Evolutionary conservation across 2,113 vertebrate species (phyloP).

Genomic region (Bambusicola thoracicus): DNA sequence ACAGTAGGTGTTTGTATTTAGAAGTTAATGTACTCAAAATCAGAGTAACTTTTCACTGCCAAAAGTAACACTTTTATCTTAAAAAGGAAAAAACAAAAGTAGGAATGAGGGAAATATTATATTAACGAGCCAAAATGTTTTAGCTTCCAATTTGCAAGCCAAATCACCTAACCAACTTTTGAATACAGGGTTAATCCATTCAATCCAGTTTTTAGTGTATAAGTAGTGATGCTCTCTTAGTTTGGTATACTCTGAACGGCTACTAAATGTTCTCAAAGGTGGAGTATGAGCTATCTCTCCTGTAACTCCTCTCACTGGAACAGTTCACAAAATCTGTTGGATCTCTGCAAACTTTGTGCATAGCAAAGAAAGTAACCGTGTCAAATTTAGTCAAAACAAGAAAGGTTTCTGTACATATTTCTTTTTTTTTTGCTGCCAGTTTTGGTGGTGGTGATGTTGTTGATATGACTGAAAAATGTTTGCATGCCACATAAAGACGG

Average conservation of each 20-base stretch:
- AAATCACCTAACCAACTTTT: not conserved
- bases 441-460: not conserved
- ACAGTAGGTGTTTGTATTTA: not conserved
- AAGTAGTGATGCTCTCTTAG: not conserved
- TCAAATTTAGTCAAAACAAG: not conserved
- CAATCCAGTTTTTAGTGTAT: not conserved
- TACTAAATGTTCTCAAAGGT: not conserved
- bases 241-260: not conserved
- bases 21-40: not conserved
- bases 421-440: not conserved
- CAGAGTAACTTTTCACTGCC: not conserved
- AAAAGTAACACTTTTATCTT: not conserved
- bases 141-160: not conserved
- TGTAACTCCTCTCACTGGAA: not conserved
- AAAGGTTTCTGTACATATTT: not conserved
- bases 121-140: not conserved
- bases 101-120: not conserved
- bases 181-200: not conserved
- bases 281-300: not conserved
- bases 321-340: not conserved
- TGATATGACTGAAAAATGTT: not conserved
- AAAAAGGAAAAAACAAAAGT: not conserved
- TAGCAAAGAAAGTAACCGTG: not conserved
- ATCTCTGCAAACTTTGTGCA: not conserved
- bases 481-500: not conserved